Conservation (phyloP, 2,113 vertebrate species). For the Oplegnathus fasciatus region DNA sequence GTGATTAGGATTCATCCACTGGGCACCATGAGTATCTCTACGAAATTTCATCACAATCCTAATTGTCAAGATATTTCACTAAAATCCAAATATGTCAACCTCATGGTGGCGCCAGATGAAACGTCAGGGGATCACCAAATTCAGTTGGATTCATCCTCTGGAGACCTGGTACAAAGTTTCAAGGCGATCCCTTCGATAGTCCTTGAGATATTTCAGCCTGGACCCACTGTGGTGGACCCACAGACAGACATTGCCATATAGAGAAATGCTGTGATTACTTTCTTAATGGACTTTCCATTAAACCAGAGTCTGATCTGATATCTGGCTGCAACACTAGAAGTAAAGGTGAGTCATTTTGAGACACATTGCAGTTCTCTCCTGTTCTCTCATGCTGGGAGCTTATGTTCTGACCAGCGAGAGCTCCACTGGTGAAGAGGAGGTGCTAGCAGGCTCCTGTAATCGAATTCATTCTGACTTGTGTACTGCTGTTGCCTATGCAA, state of each 20-base stretch:
- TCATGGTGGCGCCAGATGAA: no score
- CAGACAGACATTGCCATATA: no score
- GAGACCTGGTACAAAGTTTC: neutral
- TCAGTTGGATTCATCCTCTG: neutral
- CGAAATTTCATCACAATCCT: neutral
- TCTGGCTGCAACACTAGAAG: neutral
- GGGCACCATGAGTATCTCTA: neutral
- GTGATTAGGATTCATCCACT: neutral
- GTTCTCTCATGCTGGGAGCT: neutral
- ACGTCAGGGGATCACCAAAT: neutral
- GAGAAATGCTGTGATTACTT: neutral
- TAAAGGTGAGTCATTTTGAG: constrained; percentile 10
- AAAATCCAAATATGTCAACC: neutral
- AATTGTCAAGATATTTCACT: neutral
- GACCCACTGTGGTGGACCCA: neutral
- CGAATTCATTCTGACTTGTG: constrained; percentile 42
- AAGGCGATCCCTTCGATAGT: neutral
- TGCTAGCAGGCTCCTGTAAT: constrained; percentile 25
- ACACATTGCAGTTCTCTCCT: neutral
- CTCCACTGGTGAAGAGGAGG: constrained; percentile 3
- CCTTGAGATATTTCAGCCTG: constrained; percentile 4
- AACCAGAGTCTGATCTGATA: neutral
- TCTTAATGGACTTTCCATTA: neutral
- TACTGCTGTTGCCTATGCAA: constrained; percentile 52
- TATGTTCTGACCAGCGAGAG: constrained; percentile 5